phyloP scores from a whole-genome alignment of 2,888 invertebrate species.

The Pristionchus entomophagus region DNA sequence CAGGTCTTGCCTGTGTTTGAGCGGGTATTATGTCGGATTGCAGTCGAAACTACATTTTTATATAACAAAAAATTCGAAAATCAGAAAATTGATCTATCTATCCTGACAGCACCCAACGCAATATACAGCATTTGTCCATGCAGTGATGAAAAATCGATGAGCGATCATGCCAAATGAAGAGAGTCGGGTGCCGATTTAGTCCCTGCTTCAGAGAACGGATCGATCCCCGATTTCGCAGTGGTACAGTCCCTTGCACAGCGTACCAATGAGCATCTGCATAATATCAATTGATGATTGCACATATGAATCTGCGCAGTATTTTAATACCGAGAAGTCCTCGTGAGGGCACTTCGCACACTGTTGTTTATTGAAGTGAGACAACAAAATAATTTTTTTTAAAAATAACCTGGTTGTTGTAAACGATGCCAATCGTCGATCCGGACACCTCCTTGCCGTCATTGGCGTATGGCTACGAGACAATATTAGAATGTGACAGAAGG shows the following conservation, averaged over 20 bases:
- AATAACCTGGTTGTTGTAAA: slow-evolving; percentile 32
- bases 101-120: too few relatives aligned
- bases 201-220: background rate
- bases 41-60: too few relatives aligned
- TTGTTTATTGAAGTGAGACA: background rate
- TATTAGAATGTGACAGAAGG: background rate
- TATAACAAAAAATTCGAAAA: too few relatives aligned
- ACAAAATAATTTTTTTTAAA: background rate
- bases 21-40: too few relatives aligned
- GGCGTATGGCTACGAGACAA: background rate
- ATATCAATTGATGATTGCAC: background rate
- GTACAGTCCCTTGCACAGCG: background rate
- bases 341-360: background rate
- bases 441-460: too few relatives aligned
- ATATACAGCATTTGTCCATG: too few relatives aligned
- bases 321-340: background rate
- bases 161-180: too few relatives aligned
- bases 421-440: background rate
- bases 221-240: slow-evolving; percentile 2
- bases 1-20: too few relatives aligned
- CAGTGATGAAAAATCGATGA: too few relatives aligned
- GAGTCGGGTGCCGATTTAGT: too few relatives aligned
- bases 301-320: background rate
- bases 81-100: too few relatives aligned
- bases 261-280: slow-evolving; percentile 42